Evolutionary conservation across 2,888 invertebrate species (phyloP), one percentile per base, ranked within the genome.

Genomic region (Chalcis sispes): DNA sequence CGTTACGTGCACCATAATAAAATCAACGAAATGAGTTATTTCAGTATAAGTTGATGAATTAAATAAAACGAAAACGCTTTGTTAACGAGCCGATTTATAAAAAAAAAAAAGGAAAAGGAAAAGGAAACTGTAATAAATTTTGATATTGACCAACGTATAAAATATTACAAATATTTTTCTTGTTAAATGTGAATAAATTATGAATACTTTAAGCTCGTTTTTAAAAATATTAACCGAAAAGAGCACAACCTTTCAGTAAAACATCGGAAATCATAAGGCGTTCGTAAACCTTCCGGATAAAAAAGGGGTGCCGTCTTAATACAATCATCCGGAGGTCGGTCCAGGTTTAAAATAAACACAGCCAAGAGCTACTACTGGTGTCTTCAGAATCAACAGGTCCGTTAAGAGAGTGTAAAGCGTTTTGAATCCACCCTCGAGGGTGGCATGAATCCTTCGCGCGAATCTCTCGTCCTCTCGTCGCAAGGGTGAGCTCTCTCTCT

Each of bases 351-450:
- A 75, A 75, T 75, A 71, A 75, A 75, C 72, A 75, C 58, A 42
- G 25, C 10, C 42, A 18, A 7, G 32, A 59, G 70, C 29, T n/a
- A 15, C 20, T 10, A n/a, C 46, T 15, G 62, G 25, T 7, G 15
- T 25, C 27, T 59, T 73, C 40, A 65, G 87, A 82, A 87, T 88
- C 88, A 88, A 88, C 88, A 88, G 88, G 88, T 88, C 81, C 78
- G 85, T 85, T 86, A 87, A 85, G 84, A 85, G 87, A 87, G 86
- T 88, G 87, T 86, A 86, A 88, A 88, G 83, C 88, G 86, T 88
- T 88, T 87, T 88, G 86, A 87, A 88, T 86, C 84, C 84, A 83
- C 84, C 86, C 87, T 86, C 86, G 82, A 65, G 69, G 59, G 72
- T 74, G 64, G 72, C 54, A 50, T 62, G 67, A 72, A 61, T 72